Evolutionary conservation across 2,113 vertebrate genomes (phyloP), one percentile per base, ranked within the genome.

Genomic region (Callocephalon fimbriatum): DNA sequence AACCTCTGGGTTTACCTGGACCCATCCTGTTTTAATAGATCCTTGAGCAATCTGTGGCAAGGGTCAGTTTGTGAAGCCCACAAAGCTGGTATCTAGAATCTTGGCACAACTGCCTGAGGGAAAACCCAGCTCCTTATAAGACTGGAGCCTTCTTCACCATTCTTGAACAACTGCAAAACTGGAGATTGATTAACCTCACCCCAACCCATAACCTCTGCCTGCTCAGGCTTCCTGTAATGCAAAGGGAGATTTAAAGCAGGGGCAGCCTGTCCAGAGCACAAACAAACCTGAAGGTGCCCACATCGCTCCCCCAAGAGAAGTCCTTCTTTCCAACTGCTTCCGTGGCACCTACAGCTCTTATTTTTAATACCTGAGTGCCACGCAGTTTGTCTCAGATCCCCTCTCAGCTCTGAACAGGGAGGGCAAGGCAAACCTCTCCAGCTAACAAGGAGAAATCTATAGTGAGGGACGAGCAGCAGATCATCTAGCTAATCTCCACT

Each of bases 401-500:
- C 68, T 21, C 84, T 59, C 50, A 11, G 26, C 29, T 71, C 59
- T 51, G 44, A 90, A 42, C 37, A 80, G 86, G 62, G n/a, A 83
- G 50, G 40, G 68, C 38, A 87, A 86, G 92, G 94, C 93, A 95
- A 97, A 96, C 59, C 72, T 90, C 92, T 90, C 40, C 78, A 93
- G 75, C 90, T 90, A 62, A 86, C 67, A 83, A 51, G 0, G 6
- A 82, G 81, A 91, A 90, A 96, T 94, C 94, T 38, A 54, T 42
- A 87, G 86, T 18, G 73, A 73, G 56, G 84, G 91, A 70, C 84
- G 80, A 88, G 48, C 5, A 5, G 87, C 94, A 91, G 93, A 91
- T 93, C 89, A 95, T 50, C 26, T 6, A 80, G 84, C 91, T 97
- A 91, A 97, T 97, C 95, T 96, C 85, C 78, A 53, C 97, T 82